Evolutionary conservation across 64 coral and sea anemone genomes (phyloP), one percentile per base, ranked within the genome.

Genomic region (Acropora tenuis): DNA sequence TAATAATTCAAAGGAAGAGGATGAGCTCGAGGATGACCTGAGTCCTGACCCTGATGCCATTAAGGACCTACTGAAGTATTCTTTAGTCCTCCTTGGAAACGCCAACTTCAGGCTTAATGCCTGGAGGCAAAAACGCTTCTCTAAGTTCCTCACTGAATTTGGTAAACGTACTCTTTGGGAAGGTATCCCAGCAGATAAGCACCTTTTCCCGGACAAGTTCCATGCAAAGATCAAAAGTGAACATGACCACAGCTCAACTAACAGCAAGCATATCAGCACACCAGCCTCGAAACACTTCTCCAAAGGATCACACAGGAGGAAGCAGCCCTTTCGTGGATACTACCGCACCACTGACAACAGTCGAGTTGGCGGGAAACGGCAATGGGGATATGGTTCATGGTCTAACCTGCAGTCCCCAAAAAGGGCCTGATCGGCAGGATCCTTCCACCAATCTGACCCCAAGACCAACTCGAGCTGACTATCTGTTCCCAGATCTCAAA

Each of bases 111-210:
- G 59, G 50, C 57, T 85, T 8, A 69, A 63, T 85, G 43, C n/a
- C 44, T 85, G 82, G 82, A 50, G 82, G 43, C 82, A 85, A 60
- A 61, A 69, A 11, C 82, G 82, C 43, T 85, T 85, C 20, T 63
- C 13, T 61, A 6, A 40, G 60, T 85, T 42, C 63, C 53, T 63
- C 43, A 85, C 82, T 63, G 82, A 85, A 65, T n/a, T 85, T 8
- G 50, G 7, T 13, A 85, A 63, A 7, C 61, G 12, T 69, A 61
- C 82, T 17, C 20, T 85, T 5, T 13, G 20, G 63, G 82, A 63
- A 13, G 45, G 9, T 42, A 85, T 69, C 13, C 13, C 66, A 16
- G 66, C 12, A 69, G n/a, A n/a, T n/a, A n/a, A n/a, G n/a, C n/a
- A n/a, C n/a, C n/a, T n/a, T n/a, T n/a, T n/a, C n/a, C n/a, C n/a